Evolutionary conservation across 1,140 invertebrate species (phyloP), one percentile per base, ranked within the genome.

Genomic region (Solen grandis): DNA sequence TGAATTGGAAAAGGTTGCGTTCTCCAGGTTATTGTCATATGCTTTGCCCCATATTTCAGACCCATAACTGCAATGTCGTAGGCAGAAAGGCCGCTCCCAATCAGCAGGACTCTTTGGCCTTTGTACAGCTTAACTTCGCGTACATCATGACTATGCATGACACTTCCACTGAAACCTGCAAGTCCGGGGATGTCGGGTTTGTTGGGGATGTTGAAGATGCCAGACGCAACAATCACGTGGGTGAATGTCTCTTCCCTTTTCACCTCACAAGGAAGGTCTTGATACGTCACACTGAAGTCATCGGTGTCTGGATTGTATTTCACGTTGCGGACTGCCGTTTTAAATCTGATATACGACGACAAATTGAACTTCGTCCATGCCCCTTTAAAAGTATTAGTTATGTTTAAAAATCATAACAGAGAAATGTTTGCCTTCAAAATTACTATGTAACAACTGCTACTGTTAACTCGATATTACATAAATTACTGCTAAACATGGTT

Each of bases 121-220:
- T 73, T 82, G 60, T 73, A 82, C 35, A 72, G 52, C 16, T 25
- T 38, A 1, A 36, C 63, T 19, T 77, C 38, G 5, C 57, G 25
- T n/a, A 82, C 73, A 31, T 82, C 66, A 41, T 82, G 81, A 2
- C 66, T 46, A 22, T 82, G 81, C 22, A 82, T n/a, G 13, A 82
- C 46, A n/a, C 73, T 27, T 13, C 81, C 81, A 25, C 3, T 13
- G 41, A 77, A 82, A 0, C 52, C 63, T 36, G 54, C 62, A 0
- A 75, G 31, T 35, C 79, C 79, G 4, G 41, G 8, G 35, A 79
- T 57, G 14, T 70, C 25, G 0, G 76, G 65, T 16, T 29, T 33
- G 31, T 79, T 79, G 31, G 76, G 76, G 5, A 54, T 5, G 8
- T 50, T 60, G 27, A 83, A 83, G 14, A 68, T 73, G 19, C 81